phyloP scores from a whole-genome alignment of 2,113 vertebrate species.

The Andinoacara biseriatus region DNA sequence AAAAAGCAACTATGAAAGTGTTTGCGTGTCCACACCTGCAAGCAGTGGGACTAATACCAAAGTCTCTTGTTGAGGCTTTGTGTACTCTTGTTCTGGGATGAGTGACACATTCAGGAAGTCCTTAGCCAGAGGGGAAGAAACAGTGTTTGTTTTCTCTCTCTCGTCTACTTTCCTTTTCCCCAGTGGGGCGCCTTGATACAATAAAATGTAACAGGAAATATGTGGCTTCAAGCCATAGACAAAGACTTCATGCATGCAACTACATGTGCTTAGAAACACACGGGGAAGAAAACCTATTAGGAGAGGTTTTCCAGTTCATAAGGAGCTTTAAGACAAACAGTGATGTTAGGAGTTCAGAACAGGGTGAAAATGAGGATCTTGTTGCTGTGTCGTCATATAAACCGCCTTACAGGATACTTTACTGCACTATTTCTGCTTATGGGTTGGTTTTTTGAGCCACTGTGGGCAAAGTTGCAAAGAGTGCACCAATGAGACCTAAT shows the following conservation, averaged over 20 bases:
- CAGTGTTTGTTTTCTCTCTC: conserved; percentile 20
- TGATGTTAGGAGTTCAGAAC: neutral
- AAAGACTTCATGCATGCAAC: conserved; percentile 8
- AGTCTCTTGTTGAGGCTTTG: conserved; percentile 31
- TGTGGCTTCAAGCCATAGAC: conserved; percentile 18
- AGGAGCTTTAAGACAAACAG: conserved; percentile 1
- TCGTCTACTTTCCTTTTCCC: neutral
- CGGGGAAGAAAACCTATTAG: neutral
- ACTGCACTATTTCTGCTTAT: neutral
- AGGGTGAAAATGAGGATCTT: neutral
- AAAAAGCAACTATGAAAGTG: neutral
- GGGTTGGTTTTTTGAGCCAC: neutral
- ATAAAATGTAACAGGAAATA: conserved; percentile 40
- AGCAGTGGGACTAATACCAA: conserved; percentile 27
- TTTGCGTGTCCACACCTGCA: conserved; percentile 55
- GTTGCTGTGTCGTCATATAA: neutral
- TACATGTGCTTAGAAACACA: conserved; percentile 11
- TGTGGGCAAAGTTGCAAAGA: neutral
- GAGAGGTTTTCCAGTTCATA: conserved; percentile 1
- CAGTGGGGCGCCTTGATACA: neutral
- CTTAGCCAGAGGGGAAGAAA: conserved; percentile 29
- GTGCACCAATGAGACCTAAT: fast-evolving
- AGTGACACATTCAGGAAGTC: conserved; percentile 45
- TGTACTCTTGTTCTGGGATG: conserved; percentile 34
- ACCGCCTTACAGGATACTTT: neutral